Evolutionary conservation across 2,113 vertebrate species (phyloP), one percentile per base, ranked within the genome.

Genomic region (Microcebus tavaratra): DNA sequence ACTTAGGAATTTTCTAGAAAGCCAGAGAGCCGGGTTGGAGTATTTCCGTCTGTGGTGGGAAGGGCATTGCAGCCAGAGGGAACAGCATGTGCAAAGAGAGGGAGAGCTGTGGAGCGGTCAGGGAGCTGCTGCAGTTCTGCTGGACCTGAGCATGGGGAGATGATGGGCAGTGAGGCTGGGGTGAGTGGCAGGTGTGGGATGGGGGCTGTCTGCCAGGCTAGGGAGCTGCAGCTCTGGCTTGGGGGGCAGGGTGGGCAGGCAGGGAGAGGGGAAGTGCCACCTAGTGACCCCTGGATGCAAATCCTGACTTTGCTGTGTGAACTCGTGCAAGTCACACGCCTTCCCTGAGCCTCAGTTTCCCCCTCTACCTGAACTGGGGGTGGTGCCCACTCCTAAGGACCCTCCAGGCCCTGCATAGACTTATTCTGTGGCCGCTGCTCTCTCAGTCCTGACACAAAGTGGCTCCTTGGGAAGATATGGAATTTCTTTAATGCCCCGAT

Each of bases 401-500:
- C 15, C 13, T 23, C 17, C 0, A 1, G n/a, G 50, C 25, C 11
- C 27, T 1, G 11, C 3, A 7, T 5, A 50, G 65, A 6, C 48
- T 57, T 55, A 17, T 17, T n/a, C 27, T 14, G 10, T 4, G 45
- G 45, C 25, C 0, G 1, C 57, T 27, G 12, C 76, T 73, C 29
- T 48, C 59, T 82, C 70, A 5, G 12, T 29, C 63, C 20, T 73
- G 29, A 87, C 45, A 92, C 57, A 53, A 67, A 27, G 27, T 57
- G n/a, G 45, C 88, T 63, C 39, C 8, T 31, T 3, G 2, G 80
- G 59, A 78, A 25, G 65, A 42, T 63, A 75, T 5, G 45, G 80
- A 83, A 68, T 90, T 67, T 94, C 78, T 97, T 98, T 97, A 95
- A 95, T 95, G 95, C 83, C 76, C 67, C 6, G 1, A 2, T 88